These are phyloP conservation scores for Rhopalosiphum padi DNA, from an alignment of 1,140 invertebrate genomes.

Conservation along the genomic window DNA sequence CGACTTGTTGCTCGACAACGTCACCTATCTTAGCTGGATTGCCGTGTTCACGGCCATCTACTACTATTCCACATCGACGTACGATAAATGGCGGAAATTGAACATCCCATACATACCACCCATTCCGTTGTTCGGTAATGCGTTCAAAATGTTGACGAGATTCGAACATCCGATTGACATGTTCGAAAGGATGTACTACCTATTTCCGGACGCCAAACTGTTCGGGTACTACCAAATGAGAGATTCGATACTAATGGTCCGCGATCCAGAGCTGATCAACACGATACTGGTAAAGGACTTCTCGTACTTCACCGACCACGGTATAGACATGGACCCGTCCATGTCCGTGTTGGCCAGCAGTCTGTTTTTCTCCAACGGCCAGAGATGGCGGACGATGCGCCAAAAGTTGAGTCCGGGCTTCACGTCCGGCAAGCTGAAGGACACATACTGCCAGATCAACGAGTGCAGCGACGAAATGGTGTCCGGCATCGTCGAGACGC, in stretches of 20 bases:
- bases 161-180: neutral
- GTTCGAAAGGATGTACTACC: neutral
- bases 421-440: constrained; percentile 67
- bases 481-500: constrained; percentile 58
- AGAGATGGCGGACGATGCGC: constrained; percentile 69
- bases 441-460: constrained; percentile 61
- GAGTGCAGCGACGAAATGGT: constrained; percentile 61
- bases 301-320: constrained; percentile 66
- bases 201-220: neutral
- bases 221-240: constrained; percentile 59
- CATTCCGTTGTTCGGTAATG: constrained; percentile 59
- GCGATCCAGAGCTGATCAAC: constrained; percentile 60
- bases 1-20: neutral
- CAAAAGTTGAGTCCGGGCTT: constrained; percentile 71
- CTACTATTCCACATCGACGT: neutral
- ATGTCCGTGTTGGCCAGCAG: constrained; percentile 67
- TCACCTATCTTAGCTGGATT: neutral
- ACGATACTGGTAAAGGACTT: constrained; percentile 67
- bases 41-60: neutral
- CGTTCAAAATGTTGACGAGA: neutral
- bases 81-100: constrained; percentile 58
- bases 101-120: constrained; percentile 57
- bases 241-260: constrained; percentile 57
- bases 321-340: constrained; percentile 64
- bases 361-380: constrained; percentile 66